Evolutionary conservation across 2,888 invertebrate genomes (phyloP).

Genomic region (Nasonovia ribisnigri): DNA sequence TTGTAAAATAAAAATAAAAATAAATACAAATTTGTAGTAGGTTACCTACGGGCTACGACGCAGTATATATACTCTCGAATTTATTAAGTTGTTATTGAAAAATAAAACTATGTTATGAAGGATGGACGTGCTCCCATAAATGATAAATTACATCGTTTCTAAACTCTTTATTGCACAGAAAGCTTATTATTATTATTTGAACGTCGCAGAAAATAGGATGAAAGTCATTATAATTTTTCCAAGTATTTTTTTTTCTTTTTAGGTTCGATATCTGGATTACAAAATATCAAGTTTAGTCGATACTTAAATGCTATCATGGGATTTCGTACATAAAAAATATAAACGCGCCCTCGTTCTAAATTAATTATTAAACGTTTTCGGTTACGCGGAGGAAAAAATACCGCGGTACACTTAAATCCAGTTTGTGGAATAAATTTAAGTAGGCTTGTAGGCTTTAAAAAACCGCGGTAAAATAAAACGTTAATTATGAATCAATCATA

Average conservation of each 20-base stretch:
- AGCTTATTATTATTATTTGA: slow-evolving; percentile 25
- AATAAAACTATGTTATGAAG: background rate
- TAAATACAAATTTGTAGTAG: background rate
- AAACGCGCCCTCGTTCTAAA: background rate
- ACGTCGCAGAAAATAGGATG: slow-evolving; percentile 3
- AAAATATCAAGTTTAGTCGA: background rate
- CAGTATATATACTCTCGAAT: background rate
- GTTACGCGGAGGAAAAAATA: background rate
- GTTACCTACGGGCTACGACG: background rate
- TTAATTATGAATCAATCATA: slow-evolving; percentile 1
- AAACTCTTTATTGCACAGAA: background rate
- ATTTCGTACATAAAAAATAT: background rate
- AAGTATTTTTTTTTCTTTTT: background rate
- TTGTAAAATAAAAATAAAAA: background rate
- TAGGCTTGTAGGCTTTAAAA: background rate
- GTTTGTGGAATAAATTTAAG: background rate
- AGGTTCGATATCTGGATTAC: background rate
- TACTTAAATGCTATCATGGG: background rate
- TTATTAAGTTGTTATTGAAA: background rate
- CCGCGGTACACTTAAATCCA: background rate
- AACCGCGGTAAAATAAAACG: slow-evolving; percentile 5
- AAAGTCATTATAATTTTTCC: slow-evolving; percentile 11
- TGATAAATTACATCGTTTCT: background rate
- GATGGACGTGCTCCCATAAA: background rate
- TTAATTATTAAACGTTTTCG: slow-evolving; percentile 36